A percentile compares a stretch with the other conserved stretches of the same genome.
Evolutionary conservation across 2,797 vertebrate genomes (phyloP).

Genomic region (Chromobotia macracanthus): DNA sequence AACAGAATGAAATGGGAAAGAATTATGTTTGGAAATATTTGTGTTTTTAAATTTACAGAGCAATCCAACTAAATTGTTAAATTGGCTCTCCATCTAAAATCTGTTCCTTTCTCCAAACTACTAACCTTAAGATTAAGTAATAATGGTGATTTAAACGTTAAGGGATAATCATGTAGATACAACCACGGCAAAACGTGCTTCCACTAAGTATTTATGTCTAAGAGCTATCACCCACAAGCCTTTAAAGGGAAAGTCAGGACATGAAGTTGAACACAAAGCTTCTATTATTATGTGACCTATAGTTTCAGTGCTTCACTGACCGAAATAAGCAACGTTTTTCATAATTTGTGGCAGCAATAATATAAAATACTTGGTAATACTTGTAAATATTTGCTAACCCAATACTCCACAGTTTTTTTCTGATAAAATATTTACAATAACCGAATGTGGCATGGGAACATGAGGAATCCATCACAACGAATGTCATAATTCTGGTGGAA

Average conservation of each 20-base stretch:
- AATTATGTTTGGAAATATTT: neutral
- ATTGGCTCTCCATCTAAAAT: no score
- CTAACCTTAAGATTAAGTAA: no score
- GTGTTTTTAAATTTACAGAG: neutral
- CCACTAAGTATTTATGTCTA: neutral
- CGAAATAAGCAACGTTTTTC: neutral
- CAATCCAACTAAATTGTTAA: no score
- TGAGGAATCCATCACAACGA: no score
- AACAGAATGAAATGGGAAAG: neutral
- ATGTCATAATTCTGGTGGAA: neutral
- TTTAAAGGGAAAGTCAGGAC: slow-evolving; percentile 9
- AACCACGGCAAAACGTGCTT: neutral
- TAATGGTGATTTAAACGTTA: no score
- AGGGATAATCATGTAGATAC: no score
- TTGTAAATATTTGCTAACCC: neutral
- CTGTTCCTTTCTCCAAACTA: no score
- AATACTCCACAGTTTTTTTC: neutral
- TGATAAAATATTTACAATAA: no score
- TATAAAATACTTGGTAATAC: neutral
- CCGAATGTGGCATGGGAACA: no score
- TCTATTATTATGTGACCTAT: slow-evolving; percentile 15
- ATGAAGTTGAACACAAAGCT: neutral
- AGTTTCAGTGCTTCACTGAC: neutral
- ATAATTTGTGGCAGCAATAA: neutral
- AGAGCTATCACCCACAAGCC: slow-evolving; percentile 2